phyloP scores from a whole-genome alignment of 2,113 vertebrate species.

The Recurvirostra avosetta region DNA sequence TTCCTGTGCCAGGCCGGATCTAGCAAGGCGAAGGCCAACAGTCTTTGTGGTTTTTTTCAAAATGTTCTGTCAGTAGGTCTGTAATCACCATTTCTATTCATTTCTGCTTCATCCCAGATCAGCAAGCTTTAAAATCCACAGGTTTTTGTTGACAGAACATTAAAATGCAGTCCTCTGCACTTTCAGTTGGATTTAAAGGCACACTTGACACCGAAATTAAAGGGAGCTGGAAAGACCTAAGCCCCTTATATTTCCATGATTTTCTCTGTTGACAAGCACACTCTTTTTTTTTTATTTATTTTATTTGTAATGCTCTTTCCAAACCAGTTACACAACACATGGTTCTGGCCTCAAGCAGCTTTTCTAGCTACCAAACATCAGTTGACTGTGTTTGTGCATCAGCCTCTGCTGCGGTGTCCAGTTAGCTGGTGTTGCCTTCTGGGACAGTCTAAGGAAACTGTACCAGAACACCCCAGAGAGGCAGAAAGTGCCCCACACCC shows the following conservation, averaged over 20 bases:
- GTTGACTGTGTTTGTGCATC: background rate
- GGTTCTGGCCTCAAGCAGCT: slow-evolving; percentile 9
- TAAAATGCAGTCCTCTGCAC: slow-evolving; percentile 25
- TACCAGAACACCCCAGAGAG: background rate
- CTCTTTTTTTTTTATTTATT: background rate
- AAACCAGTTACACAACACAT: slow-evolving; percentile 17
- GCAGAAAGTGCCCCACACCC: background rate
- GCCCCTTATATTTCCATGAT: background rate
- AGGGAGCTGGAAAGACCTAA: background rate
- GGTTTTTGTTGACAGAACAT: slow-evolving; percentile 10
- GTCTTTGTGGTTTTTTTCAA: background rate
- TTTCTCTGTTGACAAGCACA: slow-evolving; percentile 1
- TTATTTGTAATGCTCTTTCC: slow-evolving; percentile 15
- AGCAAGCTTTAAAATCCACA: slow-evolving; percentile 37
- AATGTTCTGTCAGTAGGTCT: slow-evolving; percentile 40
- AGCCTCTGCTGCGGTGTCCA: rapidly evolving
- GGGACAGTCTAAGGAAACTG: background rate
- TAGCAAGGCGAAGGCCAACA: background rate
- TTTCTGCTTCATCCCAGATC: slow-evolving; percentile 24
- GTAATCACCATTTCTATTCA: slow-evolving; percentile 50
- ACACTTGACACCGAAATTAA: background rate
- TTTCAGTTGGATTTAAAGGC: slow-evolving; percentile 39
- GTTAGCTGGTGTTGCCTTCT: background rate
- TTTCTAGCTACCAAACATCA: background rate
- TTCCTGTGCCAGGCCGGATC: background rate